Base-by-base conservation (phyloP, 1,140 invertebrate genomes). In the Drosophila orosa region DNA sequence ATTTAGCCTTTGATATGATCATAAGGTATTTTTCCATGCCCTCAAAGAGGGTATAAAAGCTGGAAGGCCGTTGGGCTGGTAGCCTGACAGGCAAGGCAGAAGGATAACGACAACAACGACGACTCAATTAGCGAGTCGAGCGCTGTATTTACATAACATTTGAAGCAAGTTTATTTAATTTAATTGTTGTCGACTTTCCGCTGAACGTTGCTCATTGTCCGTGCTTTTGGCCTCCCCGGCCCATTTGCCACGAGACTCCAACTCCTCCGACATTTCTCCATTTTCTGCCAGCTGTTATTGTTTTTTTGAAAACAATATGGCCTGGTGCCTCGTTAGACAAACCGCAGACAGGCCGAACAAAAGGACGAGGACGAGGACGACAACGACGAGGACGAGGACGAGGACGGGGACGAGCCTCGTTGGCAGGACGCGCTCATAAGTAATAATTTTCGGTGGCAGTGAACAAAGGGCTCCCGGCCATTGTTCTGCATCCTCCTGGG, bases 61-160 rank as follows among this genome's bases (percentile, higher is more conserved):
- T 17, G 42, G 22, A 7, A 17, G 25, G 45, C 45, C 12, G 25
- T 2, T 5, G 6, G 45, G 15, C 44, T n/a, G 22, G 6, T 22
- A 9, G 7, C 24, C 44, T 27, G 24, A 60, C 33, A 31, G 45
- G 63, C 37, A 24, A 40, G 12, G 39, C 31, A 19, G 44, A 39
- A 37, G 66, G 55, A 73, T 50, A 59, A 71, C 29, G 63, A 72
- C 35, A 31, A 50, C 61, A 31, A 60, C 39, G 48, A 81, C 72
- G 67, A 83, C 83, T 86, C 83, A 86, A 86, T 86, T 86, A 87
- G 82, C 68, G 29, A 52, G 69, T 57, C 48, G 62, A 45, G 73
- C 66, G 59, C 24, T 78, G 79, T 72, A 87, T 87, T 82, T 87
- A 76, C 83, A 87, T 87, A 87, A 87, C 56, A 79, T 82, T 86